Evolutionary conservation across 2,113 vertebrate species (phyloP).

Genomic region (Corythaixoides concolor): DNA sequence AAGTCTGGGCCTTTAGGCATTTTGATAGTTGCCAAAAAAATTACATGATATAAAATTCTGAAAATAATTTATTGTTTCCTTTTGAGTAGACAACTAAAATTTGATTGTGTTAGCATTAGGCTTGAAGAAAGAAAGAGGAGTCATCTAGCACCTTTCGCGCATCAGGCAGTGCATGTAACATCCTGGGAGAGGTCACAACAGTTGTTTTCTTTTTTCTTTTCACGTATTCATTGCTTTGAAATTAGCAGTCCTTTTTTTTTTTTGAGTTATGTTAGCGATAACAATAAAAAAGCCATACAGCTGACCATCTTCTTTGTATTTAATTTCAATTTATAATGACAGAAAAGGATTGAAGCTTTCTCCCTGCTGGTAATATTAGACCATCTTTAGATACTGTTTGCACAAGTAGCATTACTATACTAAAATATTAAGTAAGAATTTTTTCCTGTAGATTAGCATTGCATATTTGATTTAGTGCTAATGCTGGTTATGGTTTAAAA

Average conservation of each 20-base stretch:
- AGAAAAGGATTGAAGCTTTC: not conserved
- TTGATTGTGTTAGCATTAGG: not conserved
- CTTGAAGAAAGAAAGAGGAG: not conserved
- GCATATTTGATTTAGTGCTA: constrained; percentile 32
- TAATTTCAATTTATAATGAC: not conserved
- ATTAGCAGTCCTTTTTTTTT: not conserved
- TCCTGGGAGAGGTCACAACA: not conserved
- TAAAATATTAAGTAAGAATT: not conserved
- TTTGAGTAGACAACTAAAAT: not conserved
- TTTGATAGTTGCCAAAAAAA: not conserved
- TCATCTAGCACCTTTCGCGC: not conserved
- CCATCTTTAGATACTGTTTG: not conserved
- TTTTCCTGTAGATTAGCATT: constrained; percentile 24
- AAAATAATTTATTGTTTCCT: not conserved
- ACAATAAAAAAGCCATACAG: not conserved
- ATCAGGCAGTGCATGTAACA: rapidly evolving
- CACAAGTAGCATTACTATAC: not conserved
- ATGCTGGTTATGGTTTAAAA: not conserved
- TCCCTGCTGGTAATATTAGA: not conserved
- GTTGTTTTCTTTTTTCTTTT: not conserved
- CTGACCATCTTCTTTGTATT: not conserved
- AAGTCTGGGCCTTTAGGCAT: not conserved
- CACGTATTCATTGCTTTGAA: not conserved
- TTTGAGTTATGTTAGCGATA: not conserved
- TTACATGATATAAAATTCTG: not conserved